These are phyloP conservation scores for Plutella xylostella DNA, from an alignment of 2,888 invertebrate species.

Conservation along the genomic window DNA sequence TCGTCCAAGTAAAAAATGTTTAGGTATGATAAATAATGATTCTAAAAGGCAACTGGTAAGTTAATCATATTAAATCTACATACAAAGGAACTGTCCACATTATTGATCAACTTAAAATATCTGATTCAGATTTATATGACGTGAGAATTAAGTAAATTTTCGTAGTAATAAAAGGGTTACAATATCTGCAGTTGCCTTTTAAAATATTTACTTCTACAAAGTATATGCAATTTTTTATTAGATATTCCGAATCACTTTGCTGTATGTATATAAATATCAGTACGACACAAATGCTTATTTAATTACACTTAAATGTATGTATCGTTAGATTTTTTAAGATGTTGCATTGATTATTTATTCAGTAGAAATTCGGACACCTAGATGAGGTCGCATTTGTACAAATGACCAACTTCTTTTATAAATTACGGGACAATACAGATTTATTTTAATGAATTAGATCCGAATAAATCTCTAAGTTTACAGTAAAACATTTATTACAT, in stretches of 20 bases:
- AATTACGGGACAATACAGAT: slow-evolving; percentile 61
- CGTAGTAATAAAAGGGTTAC: too few species aligned
- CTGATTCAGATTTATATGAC: too few species aligned
- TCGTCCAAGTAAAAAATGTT: too few species aligned
- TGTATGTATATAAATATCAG: neutral
- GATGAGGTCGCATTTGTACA: slow-evolving; percentile 65
- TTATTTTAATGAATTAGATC: slow-evolving; percentile 53
- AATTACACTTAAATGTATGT: neutral
- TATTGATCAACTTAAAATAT: too few species aligned
- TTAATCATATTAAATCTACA: too few species aligned
- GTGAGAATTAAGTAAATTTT: too few species aligned
- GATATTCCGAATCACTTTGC: neutral
- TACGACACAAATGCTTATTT: neutral
- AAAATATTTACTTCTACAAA: neutral
- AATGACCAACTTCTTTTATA: slow-evolving; percentile 44
- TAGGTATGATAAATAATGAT: too few species aligned
- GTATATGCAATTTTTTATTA: neutral
- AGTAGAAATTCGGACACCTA: slow-evolving; percentile 66
- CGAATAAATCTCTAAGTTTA: slow-evolving; percentile 60
- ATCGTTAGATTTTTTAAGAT: neutral
- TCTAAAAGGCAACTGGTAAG: too few species aligned
- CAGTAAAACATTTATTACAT: slow-evolving; percentile 65
- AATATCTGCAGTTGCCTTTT: neutral
- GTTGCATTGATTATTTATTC: slow-evolving; percentile 7
- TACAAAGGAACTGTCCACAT: too few species aligned